These are phyloP conservation scores for Maconellicoccus hirsutus DNA, from an alignment of 1,140 invertebrate genomes.

Conservation along the genomic window DNA sequence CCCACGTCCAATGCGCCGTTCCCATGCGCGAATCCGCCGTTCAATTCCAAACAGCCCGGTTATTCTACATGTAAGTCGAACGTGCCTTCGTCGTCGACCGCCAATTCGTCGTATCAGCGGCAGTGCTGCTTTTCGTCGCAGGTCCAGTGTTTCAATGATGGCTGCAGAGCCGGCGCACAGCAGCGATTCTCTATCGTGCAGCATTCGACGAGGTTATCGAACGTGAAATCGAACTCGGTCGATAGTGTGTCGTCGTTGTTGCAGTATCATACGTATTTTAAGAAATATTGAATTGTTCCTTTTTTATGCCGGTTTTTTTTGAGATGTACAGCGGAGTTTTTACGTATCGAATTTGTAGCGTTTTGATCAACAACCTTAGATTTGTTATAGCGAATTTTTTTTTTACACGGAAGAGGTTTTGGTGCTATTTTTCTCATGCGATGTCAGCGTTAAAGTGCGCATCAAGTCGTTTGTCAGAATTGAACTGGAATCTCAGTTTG, in stretches of 20 bases:
- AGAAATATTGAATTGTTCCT: not conserved
- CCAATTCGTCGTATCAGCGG: not conserved
- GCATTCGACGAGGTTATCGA: not conserved
- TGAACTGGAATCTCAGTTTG: too few relatives aligned
- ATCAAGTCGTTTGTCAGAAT: too few relatives aligned
- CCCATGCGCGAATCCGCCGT: not conserved
- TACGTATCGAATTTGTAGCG: too few relatives aligned
- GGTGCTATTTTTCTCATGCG: too few relatives aligned
- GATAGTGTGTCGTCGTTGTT: not conserved
- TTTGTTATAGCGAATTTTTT: too few relatives aligned
- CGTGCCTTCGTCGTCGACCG: not conserved
- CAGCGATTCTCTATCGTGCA: constrained; percentile 6
- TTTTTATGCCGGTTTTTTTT: too few relatives aligned
- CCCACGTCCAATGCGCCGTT: too few relatives aligned
- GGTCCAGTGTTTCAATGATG: not conserved
- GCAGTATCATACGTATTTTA: constrained; percentile 4
- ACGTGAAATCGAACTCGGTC: not conserved
- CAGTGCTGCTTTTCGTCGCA: constrained; percentile 14
- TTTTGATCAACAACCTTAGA: too few relatives aligned
- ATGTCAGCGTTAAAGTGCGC: too few relatives aligned
- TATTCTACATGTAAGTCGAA: not conserved
- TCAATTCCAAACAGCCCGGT: too few relatives aligned
- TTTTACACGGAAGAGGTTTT: too few relatives aligned
- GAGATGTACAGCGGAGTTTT: too few relatives aligned
- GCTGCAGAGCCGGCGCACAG: not conserved